Percentiles rank a stretch among this genome's conserved stretches.
These are phyloP conservation scores for Tetranychus urticae DNA, from an alignment of 1,140 invertebrate genomes.

Conservation along the genomic window DNA sequence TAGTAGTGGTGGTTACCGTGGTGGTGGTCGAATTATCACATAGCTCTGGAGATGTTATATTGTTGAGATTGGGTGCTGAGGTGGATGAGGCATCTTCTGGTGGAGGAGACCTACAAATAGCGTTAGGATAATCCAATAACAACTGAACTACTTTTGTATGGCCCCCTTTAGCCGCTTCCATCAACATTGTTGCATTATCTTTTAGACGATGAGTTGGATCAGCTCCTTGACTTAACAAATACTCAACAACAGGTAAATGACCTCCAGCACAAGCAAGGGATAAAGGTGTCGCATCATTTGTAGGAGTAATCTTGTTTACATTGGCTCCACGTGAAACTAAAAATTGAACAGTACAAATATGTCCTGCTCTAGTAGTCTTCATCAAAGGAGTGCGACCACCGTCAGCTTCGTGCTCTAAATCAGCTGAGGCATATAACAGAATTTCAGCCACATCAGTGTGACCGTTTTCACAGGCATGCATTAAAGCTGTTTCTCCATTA, in stretches of 20 bases:
- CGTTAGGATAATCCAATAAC: conserved; percentile 35
- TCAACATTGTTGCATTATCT: conserved; percentile 85
- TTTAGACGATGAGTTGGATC: conserved; percentile 89
- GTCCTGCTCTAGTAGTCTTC: conserved; percentile 97
- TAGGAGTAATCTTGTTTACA: conserved; percentile 49
- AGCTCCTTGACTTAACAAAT: conserved; percentile 69
- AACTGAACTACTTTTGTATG: conserved; percentile 70
- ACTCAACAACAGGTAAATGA: conserved; percentile 73
- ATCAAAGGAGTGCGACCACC: conserved; percentile 84
- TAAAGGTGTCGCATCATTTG: conserved; percentile 91
- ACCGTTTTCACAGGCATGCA: conserved; percentile 87
- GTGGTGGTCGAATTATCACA: conserved; percentile 2
- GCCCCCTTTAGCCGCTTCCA: conserved; percentile 91
- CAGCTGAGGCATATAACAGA: conserved; percentile 59
- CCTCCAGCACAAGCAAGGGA: conserved; percentile 83
- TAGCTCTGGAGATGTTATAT: neutral
- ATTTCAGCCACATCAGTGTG: conserved; percentile 80
- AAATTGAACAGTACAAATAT: conserved; percentile 90
- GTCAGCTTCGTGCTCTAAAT: conserved; percentile 81
- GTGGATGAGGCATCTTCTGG: neutral
- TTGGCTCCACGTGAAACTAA: conserved; percentile 78
- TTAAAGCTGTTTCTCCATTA: conserved; percentile 73
- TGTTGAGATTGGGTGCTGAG: neutral
- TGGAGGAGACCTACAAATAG: neutral
- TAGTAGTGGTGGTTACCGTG: conserved; percentile 4